phyloP scores from a whole-genome alignment of 2,888 invertebrate species.

The Nymphalis c-album region DNA sequence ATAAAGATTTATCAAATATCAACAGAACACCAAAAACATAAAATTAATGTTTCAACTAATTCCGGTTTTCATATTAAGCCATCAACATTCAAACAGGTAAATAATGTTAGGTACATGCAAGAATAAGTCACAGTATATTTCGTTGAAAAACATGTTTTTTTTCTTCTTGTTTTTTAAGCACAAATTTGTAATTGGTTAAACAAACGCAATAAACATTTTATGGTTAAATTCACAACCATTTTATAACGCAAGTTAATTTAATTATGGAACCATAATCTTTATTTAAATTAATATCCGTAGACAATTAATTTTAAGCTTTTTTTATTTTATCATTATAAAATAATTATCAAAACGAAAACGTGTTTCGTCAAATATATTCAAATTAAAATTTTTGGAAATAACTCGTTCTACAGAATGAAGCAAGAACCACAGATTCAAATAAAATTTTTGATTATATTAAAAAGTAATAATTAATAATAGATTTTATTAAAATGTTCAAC shows the following conservation, averaged over 20 bases:
- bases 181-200: not conserved
- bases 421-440: too few species aligned
- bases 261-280: too few species aligned
- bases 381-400: too few species aligned
- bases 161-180: not conserved
- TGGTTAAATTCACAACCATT: not conserved
- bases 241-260: not conserved
- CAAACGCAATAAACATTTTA: not conserved
- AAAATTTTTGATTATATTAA: too few species aligned
- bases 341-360: too few species aligned
- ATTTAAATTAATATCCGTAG: too few species aligned
- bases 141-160: conserved; percentile 1
- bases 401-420: too few species aligned
- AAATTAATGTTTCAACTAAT: not conserved
- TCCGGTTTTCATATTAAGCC: conserved; percentile 1
- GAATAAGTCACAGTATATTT: not conserved
- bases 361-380: too few species aligned
- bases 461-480: not conserved
- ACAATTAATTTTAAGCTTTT: too few species aligned
- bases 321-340: too few species aligned
- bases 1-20: too few species aligned
- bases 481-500: conserved; percentile 12
- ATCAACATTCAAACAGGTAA: not conserved
- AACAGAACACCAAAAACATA: too few species aligned
- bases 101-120: not conserved